Evolutionary conservation across 1,140 invertebrate species (phyloP).

Genomic region (Sitophilus oryzae): DNA sequence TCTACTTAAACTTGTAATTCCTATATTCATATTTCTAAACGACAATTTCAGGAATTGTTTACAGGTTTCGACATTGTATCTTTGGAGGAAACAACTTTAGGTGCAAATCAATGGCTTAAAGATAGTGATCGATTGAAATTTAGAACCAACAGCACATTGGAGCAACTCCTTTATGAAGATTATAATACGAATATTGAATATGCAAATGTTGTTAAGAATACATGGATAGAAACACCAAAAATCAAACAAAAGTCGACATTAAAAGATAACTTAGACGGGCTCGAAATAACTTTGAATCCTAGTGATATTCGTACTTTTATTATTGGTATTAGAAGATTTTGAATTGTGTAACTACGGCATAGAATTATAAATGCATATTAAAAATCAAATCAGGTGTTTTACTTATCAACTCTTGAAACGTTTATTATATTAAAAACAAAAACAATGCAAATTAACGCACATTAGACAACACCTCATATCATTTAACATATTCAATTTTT

Average conservation of each 20-base stretch:
- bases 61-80: constrained; percentile 30
- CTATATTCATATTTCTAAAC: background rate
- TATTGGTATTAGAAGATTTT: constrained; percentile 26
- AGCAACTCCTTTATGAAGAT: constrained; percentile 8
- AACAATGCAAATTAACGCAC: too few species aligned
- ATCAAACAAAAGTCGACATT: constrained; percentile 8
- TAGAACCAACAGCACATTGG: constrained; percentile 11
- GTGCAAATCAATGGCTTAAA: constrained; percentile 31
- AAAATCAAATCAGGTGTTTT: too few species aligned
- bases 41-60: constrained; percentile 33
- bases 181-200: background rate
- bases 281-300: constrained; percentile 28
- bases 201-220: background rate
- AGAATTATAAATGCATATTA: too few species aligned
- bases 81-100: constrained; percentile 33
- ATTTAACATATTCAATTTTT: too few species aligned
- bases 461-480: too few species aligned
- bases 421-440: too few species aligned
- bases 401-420: too few species aligned
- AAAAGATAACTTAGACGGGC: constrained; percentile 24
- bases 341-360: too few species aligned
- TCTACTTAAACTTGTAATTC: background rate
- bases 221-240: constrained; percentile 6
- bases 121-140: constrained; percentile 31
- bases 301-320: constrained; percentile 39